phyloP scores from a whole-genome alignment of 2,888 invertebrate genomes.

The Aphodius granarius region DNA sequence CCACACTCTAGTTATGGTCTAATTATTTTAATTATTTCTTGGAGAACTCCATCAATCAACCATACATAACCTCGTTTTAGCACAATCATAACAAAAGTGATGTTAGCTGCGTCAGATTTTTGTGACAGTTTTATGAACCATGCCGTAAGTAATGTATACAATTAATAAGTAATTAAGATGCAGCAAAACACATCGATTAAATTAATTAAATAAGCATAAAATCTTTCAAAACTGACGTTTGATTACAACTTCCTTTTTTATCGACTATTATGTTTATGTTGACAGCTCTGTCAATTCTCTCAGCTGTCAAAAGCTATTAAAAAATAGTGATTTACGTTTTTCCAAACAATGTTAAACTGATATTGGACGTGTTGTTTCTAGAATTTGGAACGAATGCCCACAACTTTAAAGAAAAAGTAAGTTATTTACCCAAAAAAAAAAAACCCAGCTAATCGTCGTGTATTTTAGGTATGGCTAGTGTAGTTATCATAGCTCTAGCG shows the following conservation, averaged over 20 bases:
- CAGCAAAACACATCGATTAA: too few relatives aligned
- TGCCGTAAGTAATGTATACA: too few relatives aligned
- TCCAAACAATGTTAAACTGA: background rate
- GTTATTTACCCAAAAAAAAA: too few relatives aligned
- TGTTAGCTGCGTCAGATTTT: background rate
- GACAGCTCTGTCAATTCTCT: background rate
- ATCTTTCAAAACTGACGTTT: too few relatives aligned
- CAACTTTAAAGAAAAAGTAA: background rate
- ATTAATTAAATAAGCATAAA: too few relatives aligned
- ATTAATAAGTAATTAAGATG: too few relatives aligned
- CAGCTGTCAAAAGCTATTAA: background rate
- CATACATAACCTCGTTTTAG: background rate
- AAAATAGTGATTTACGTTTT: background rate
- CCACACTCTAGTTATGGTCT: constrained; percentile 31
- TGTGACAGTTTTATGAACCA: too few relatives aligned
- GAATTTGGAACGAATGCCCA: background rate
- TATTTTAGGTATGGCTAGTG: background rate
- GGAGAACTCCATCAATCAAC: background rate
- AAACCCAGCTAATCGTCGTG: too few relatives aligned
- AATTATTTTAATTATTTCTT: background rate
- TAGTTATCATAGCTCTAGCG: background rate
- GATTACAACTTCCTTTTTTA: background rate
- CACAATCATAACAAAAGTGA: background rate
- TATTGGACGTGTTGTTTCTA: background rate
- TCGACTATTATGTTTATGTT: background rate